phyloP scores from a whole-genome alignment of 2,113 vertebrate genomes.

The Chloropsis cyanopogon region DNA sequence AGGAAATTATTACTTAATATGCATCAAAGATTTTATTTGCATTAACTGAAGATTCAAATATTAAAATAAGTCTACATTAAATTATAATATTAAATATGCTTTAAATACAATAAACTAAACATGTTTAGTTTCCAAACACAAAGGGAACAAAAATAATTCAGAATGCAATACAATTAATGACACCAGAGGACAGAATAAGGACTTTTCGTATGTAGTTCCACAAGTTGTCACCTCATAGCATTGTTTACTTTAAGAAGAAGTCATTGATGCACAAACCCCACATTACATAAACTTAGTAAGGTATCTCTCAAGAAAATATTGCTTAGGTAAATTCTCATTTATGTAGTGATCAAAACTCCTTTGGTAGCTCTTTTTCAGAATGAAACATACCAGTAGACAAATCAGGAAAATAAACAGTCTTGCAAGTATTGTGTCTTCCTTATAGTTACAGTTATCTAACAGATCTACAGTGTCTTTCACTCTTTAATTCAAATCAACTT shows the following conservation, averaged over 20 bases:
- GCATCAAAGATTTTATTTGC: slow-evolving; percentile 56
- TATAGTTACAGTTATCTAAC: slow-evolving; percentile 7
- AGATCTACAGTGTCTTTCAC: slow-evolving; percentile 12
- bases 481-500: slow-evolving; percentile 11
- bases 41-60: slow-evolving; percentile 57
- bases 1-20: slow-evolving; percentile 25
- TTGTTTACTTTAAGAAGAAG: slow-evolving; percentile 59
- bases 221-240: slow-evolving; percentile 39
- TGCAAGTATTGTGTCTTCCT: slow-evolving; percentile 41
- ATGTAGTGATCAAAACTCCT: slow-evolving; percentile 66
- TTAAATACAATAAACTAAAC: slow-evolving; percentile 66
- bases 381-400: slow-evolving; percentile 58
- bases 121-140: slow-evolving; percentile 51
- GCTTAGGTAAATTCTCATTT: slow-evolving; percentile 53
- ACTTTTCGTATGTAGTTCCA: slow-evolving; percentile 45
- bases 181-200: slow-evolving; percentile 42
- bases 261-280: slow-evolving; percentile 63
- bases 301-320: slow-evolving; percentile 67
- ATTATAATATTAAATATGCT: slow-evolving; percentile 74
- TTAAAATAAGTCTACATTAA: slow-evolving; percentile 73
- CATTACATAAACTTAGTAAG: slow-evolving; percentile 54
- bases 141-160: slow-evolving; percentile 55
- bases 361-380: slow-evolving; percentile 72
- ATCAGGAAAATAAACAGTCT: slow-evolving; percentile 61
- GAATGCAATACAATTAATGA: slow-evolving; percentile 51